Evolutionary conservation across 1,140 invertebrate genomes (phyloP).

Genomic region (Sycophila sp.): DNA sequence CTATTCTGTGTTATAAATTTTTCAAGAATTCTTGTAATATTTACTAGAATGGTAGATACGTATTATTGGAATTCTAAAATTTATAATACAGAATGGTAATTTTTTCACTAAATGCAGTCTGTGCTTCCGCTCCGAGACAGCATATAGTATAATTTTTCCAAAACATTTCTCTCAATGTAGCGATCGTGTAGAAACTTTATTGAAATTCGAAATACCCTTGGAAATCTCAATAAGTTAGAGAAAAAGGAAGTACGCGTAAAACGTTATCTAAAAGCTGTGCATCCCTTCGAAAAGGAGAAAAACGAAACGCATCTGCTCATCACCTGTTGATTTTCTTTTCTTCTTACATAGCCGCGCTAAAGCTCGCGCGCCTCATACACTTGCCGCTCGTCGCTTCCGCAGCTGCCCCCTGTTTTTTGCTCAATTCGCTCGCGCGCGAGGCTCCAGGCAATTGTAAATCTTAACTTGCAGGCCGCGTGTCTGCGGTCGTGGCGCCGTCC

Average conservation of each 20-base stretch:
- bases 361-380: not conserved
- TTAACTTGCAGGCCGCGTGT: constrained; percentile 16
- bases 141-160: too few species aligned
- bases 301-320: not conserved
- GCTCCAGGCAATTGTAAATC: constrained; percentile 26
- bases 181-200: too few species aligned
- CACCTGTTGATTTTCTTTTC: constrained; percentile 28
- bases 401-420: not conserved
- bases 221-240: not conserved
- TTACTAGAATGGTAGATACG: too few species aligned
- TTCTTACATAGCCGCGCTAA: not conserved
- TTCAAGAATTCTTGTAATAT: too few species aligned
- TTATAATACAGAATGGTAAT: too few species aligned
- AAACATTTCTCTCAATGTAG: too few species aligned
- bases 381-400: not conserved
- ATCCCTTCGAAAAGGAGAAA: not conserved
- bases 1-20: too few species aligned
- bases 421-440: not conserved
- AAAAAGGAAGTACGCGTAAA: not conserved
- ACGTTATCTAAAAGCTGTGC: too few species aligned
- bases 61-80: too few species aligned
- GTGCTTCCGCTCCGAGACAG: too few species aligned
- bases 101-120: too few species aligned
- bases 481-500: not conserved
- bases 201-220: too few species aligned